These are phyloP conservation scores for Oophaga pumilio DNA, from an alignment of 2,113 vertebrate genomes.

Conservation along the genomic window DNA sequence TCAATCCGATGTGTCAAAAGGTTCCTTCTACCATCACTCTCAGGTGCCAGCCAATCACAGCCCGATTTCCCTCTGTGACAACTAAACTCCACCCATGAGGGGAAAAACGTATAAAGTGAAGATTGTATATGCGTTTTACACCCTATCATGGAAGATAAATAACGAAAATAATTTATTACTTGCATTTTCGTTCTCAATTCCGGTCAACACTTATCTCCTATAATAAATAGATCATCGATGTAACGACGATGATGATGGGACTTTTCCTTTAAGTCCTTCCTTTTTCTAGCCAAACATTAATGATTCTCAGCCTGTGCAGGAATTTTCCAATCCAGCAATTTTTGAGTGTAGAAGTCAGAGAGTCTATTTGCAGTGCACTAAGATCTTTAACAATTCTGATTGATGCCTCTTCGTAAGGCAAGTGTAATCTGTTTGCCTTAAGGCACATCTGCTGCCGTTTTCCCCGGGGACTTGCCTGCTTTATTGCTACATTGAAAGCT, in stretches of 20 bases:
- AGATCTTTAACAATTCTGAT: conserved; percentile 31
- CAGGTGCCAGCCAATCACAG: not conserved
- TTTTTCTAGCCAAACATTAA: not conserved
- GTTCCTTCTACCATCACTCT: not conserved
- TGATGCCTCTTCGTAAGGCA: not conserved
- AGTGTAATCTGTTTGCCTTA: conserved; percentile 40
- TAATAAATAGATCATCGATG: not conserved
- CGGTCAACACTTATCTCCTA: not conserved
- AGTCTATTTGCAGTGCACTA: conserved; percentile 18
- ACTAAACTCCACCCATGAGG: not conserved
- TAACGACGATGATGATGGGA: not conserved
- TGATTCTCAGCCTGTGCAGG: not conserved
- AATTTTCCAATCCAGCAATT: not conserved
- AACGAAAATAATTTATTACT: not conserved
- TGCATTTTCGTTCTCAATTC: not conserved
- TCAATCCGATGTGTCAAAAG: not conserved
- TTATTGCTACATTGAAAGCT: conserved; percentile 39
- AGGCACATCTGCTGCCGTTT: conserved; percentile 2
- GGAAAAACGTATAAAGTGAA: not conserved
- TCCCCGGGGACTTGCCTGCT: not conserved
- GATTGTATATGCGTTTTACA: too few species aligned
- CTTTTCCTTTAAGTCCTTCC: not conserved
- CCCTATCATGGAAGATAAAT: not conserved
- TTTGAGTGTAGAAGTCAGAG: not conserved
- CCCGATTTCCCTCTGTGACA: not conserved